Conservation (phyloP, 2,888 invertebrate genomes). For the Boloria euphrosyne region DNA sequence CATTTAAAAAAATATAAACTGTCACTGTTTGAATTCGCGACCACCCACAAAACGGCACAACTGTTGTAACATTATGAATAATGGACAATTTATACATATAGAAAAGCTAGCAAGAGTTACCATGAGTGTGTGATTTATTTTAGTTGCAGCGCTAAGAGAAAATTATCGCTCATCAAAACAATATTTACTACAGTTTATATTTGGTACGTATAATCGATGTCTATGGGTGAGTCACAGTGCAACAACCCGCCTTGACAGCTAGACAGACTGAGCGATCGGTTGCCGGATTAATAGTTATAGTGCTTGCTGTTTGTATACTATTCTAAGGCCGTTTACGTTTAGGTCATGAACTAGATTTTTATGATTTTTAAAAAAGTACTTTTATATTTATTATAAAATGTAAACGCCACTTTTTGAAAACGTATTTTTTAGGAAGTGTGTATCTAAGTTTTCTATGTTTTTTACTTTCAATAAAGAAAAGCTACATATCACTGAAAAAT, state of each 20-base stretch:
- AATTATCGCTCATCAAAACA: slow-evolving; percentile 8
- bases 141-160: slow-evolving; percentile 4
- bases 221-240: slow-evolving; percentile 40
- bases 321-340: too few species aligned
- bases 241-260: slow-evolving; percentile 39
- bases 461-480: too few species aligned
- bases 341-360: too few species aligned
- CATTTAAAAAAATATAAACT: too few species aligned
- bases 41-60: too few species aligned
- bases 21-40: too few species aligned
- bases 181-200: slow-evolving; percentile 27
- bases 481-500: background rate
- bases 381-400: too few species aligned
- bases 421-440: too few species aligned
- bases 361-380: too few species aligned
- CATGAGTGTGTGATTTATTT: background rate
- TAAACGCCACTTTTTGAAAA: too few species aligned
- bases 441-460: too few species aligned
- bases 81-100: background rate
- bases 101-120: background rate
- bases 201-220: slow-evolving; percentile 33
- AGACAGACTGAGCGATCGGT: slow-evolving; percentile 37
- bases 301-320: background rate
- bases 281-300: slow-evolving; percentile 40
- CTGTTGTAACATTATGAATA: background rate